A percentile compares a stretch with the other conserved stretches of the same genome.
phyloP scores from a whole-genome alignment of 2,797 vertebrate genomes.

The Oryzias dopingdopingensis region DNA sequence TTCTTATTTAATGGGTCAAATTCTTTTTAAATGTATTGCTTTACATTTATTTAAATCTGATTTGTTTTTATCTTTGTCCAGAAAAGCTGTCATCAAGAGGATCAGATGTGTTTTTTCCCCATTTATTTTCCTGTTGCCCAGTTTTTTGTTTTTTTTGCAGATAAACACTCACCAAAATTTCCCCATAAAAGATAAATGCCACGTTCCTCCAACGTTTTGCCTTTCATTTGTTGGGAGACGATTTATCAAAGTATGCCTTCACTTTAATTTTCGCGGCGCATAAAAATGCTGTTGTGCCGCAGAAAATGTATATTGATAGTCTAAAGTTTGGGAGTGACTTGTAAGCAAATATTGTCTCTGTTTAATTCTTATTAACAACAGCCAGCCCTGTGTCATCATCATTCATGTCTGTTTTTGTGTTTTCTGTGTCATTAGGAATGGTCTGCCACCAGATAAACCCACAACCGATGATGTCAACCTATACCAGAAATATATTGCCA shows the following conservation, averaged over 20 bases:
- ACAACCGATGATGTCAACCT: slow-evolving; percentile 96
- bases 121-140: slow-evolving; percentile 63
- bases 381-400: slow-evolving; percentile 67
- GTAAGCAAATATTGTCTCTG: slow-evolving; percentile 82
- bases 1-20: slow-evolving; percentile 14
- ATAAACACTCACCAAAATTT: slow-evolving; percentile 74
- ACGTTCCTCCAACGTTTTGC: slow-evolving; percentile 66
- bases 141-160: slow-evolving; percentile 62
- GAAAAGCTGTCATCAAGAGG: slow-evolving; percentile 44
- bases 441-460: slow-evolving; percentile 98
- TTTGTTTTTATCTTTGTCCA: slow-evolving; percentile 40
- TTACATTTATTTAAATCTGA: slow-evolving; percentile 20
- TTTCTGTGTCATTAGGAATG: slow-evolving; percentile 86
- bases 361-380: slow-evolving; percentile 82
- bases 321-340: slow-evolving; percentile 76
- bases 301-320: slow-evolving; percentile 83
- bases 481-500: slow-evolving; percentile 99
- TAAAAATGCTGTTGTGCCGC: slow-evolving; percentile 73
- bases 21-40: slow-evolving; percentile 27
- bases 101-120: slow-evolving; percentile 55
- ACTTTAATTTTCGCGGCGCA: slow-evolving; percentile 72
- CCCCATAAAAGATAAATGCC: slow-evolving; percentile 79
- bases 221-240: slow-evolving; percentile 75
- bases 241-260: slow-evolving; percentile 77
- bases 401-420: slow-evolving; percentile 78